Base-by-base conservation (phyloP, 37 sponge, comb jelly and placozoan species). In the Mnemiopsis leidyi region DNA sequence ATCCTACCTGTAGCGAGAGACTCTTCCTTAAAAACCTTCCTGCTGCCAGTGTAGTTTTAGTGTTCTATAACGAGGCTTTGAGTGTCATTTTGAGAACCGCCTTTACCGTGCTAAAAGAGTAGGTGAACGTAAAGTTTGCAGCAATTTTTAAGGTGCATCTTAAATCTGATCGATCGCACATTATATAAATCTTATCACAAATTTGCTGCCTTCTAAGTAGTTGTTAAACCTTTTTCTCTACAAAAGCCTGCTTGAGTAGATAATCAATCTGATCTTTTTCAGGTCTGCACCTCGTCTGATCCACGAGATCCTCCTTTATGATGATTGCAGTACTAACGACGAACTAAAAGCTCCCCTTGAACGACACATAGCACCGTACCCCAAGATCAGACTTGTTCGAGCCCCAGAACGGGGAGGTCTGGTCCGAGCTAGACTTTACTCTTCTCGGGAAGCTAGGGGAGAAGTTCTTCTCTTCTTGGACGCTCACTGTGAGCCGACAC, bases 51-150 rank as follows among this genome's bases (percentile, higher is more conserved):
- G 90, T 85, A 1, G 90, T 85, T n/a, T 25, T 85, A 21, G 90
- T 85, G 29, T 85, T 85, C 36, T 85, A 85, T 61, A 85, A 85
- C 29, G 90, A 85, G 90, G 90, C 90, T 7, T 18, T 85, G 26
- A 85, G 90, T 40, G 90, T 85, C 61, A 61, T 85, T 21, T 37
- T 85, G 16, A 1, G 90, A 61, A 85, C 90, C 0, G 90, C 61
- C 0, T 38, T 40, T 13, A 85, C 90, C 25, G 90, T 85, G 0
- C 40, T 85, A 1, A 85, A 85, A 85, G 90, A 85, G 90, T 85
- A 29, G 39, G 90, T 85, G 13, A 48, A 18, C 61, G 13, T 48
- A n/a, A n/a, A n/a, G n/a, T n/a, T n/a, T n/a, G n/a, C n/a, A n/a
- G n/a, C n/a, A n/a, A n/a, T n/a, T n/a, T n/a, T n/a, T n/a, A n/a